phyloP scores from a whole-genome alignment of 1,140 invertebrate species.

The Drosophila seguyi region DNA sequence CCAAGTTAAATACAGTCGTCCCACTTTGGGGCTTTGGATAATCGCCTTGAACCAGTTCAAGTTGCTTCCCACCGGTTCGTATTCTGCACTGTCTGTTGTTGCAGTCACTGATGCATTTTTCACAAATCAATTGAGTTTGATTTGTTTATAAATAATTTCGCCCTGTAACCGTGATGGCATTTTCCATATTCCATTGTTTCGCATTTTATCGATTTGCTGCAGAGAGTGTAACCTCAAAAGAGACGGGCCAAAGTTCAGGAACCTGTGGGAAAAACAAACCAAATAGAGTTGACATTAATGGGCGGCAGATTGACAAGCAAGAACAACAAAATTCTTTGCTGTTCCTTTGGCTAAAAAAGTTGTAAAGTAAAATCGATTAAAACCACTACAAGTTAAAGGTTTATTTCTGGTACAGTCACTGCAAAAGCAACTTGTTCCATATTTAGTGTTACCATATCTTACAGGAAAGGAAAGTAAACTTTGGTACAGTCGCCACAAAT shows the following conservation, averaged over 20 bases:
- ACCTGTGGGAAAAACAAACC: constrained; percentile 5
- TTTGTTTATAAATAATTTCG: constrained; percentile 62
- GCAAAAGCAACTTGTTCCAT: neutral
- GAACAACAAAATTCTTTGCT: constrained; percentile 1
- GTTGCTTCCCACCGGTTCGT: constrained; percentile 44
- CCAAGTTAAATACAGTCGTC: constrained; percentile 36
- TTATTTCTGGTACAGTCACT: neutral
- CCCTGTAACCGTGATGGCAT: constrained; percentile 24
- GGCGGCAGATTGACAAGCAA: constrained; percentile 1
- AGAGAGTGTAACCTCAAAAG: constrained; percentile 30
- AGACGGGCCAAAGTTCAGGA: constrained; percentile 35
- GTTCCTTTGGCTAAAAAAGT: constrained; percentile 2
- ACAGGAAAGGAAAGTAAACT: too few relatives aligned
- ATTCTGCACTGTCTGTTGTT: constrained; percentile 1
- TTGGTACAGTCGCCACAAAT: neutral
- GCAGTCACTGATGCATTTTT: constrained; percentile 36
- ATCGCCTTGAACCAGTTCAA: constrained; percentile 57
- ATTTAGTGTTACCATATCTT: neutral
- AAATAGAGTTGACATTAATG: constrained; percentile 31
- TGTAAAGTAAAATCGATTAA: constrained; percentile 4
- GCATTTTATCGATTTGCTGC: constrained; percentile 47
- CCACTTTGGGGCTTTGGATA: constrained; percentile 20
- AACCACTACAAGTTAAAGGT: neutral
- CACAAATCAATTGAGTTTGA: constrained; percentile 66
- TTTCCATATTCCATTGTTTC: constrained; percentile 15